A percentile compares a stretch with the other conserved stretches of the same genome.
These are phyloP conservation scores for Dicrostonyx torquatus DNA, from an alignment of 2,797 vertebrate species.

Conservation along the genomic window DNA sequence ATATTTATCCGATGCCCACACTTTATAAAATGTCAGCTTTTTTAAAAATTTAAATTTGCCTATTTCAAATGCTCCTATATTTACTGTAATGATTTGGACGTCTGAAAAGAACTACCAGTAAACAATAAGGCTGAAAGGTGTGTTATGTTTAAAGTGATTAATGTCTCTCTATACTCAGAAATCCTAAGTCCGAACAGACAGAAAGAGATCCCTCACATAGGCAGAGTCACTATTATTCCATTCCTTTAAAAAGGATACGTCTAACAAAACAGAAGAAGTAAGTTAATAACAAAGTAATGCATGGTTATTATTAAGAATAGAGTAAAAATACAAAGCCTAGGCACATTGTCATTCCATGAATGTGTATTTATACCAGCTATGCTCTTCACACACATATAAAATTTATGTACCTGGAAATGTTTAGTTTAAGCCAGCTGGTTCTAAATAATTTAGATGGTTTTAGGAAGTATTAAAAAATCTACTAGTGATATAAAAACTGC, in stretches of 20 bases:
- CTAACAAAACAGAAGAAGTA: neutral
- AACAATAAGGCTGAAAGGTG: neutral
- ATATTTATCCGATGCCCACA: neutral
- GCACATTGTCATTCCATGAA: neutral
- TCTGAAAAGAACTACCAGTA: neutral
- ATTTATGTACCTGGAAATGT: no score
- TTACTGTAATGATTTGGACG: neutral
- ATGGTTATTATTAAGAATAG: neutral
- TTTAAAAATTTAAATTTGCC: neutral
- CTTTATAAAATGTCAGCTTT: neutral
- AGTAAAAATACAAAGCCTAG: neutral
- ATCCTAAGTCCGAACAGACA: neutral
- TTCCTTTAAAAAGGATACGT: neutral
- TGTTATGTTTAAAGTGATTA: neutral
- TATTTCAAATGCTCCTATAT: neutral
- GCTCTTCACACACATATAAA: neutral
- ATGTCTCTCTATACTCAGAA: neutral
- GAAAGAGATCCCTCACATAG: neutral
- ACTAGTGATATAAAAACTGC: neutral
- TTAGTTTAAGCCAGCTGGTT: neutral
- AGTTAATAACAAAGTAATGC: neutral
- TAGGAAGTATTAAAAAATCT: neutral
- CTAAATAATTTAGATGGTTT: neutral
- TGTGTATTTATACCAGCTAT: neutral
- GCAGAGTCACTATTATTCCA: neutral